A percentile compares a stretch with the other conserved stretches of the same genome.
Evolutionary conservation across 37 sponge, comb jelly and placozoan species (phyloP).

Genomic region (Halichondria panicea): DNA sequence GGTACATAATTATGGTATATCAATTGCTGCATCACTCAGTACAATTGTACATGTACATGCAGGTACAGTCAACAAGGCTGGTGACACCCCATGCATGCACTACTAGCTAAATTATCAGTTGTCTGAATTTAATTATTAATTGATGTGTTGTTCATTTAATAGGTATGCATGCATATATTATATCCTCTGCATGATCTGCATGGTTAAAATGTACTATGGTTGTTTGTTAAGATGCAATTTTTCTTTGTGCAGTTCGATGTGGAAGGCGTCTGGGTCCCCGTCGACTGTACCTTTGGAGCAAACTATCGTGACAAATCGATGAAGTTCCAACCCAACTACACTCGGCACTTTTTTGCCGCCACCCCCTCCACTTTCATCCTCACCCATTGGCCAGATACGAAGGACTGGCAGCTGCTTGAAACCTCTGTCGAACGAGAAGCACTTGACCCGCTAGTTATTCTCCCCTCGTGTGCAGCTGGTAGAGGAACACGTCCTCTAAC

Average conservation of each 20-base stretch:
- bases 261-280: constrained; percentile 6
- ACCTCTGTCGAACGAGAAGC: not conserved
- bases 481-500: not conserved
- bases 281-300: constrained; percentile 34
- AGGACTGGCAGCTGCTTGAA: constrained; percentile 13
- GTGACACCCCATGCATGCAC: too few species aligned
- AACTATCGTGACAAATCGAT: not conserved
- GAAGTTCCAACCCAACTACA: not conserved
- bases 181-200: too few species aligned
- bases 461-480: not conserved
- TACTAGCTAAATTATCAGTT: too few species aligned
- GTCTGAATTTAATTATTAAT: too few species aligned
- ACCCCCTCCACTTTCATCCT: constrained; percentile 17
- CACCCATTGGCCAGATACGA: constrained; percentile 33
- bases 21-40: too few species aligned
- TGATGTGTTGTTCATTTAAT: too few species aligned
- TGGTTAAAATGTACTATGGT: too few species aligned
- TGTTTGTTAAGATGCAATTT: too few species aligned
- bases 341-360: constrained; percentile 15
- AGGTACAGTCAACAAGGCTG: too few species aligned
- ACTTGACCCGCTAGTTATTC: not conserved
- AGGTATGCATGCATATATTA: too few species aligned
- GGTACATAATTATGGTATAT: too few species aligned
- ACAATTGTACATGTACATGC: too few species aligned
- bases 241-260: constrained; percentile 12